Conservation (phyloP, 2,797 vertebrate genomes). For the Yasuhikotakia modesta region DNA sequence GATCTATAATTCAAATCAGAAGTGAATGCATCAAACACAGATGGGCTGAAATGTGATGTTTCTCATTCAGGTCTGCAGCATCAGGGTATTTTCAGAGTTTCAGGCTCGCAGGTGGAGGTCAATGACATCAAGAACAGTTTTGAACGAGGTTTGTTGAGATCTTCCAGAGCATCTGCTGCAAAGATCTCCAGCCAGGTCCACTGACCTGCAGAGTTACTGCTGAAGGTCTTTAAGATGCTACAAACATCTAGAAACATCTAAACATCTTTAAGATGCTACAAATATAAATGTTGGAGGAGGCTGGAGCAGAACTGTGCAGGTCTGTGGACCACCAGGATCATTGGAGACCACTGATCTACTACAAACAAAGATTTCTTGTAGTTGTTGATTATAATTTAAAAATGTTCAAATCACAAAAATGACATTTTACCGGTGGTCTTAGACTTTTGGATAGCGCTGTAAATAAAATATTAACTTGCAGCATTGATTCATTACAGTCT, state of each 20-base stretch:
- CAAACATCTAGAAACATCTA: too few relatives aligned
- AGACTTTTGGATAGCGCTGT: not conserved
- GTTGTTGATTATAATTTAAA: not conserved
- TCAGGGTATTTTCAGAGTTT: constrained; percentile 97
- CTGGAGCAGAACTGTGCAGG: too few relatives aligned
- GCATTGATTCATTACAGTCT: not conserved
- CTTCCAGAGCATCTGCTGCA: too few relatives aligned
- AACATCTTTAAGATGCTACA: too few relatives aligned
- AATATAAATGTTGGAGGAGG: too few relatives aligned
- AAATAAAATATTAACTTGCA: not conserved
- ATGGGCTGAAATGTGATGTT: not conserved
- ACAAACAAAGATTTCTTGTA: not conserved
- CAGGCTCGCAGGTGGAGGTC: constrained; percentile 97
- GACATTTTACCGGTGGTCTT: not conserved
- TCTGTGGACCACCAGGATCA: too few relatives aligned
- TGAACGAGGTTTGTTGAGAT: constrained; percentile 87
- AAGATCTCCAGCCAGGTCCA: too few relatives aligned
- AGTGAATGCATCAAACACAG: constrained; percentile 2
- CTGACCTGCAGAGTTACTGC: too few relatives aligned
- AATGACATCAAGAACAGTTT: constrained; percentile 99
- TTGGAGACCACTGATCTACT: too few relatives aligned
- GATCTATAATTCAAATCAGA: not conserved
- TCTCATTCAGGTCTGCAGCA: constrained; percentile 88
- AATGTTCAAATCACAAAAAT: not conserved
- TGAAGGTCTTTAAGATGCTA: too few relatives aligned